Base-by-base conservation (phyloP, 2,113 vertebrate genomes). In the Triplophysa siluroides region DNA sequence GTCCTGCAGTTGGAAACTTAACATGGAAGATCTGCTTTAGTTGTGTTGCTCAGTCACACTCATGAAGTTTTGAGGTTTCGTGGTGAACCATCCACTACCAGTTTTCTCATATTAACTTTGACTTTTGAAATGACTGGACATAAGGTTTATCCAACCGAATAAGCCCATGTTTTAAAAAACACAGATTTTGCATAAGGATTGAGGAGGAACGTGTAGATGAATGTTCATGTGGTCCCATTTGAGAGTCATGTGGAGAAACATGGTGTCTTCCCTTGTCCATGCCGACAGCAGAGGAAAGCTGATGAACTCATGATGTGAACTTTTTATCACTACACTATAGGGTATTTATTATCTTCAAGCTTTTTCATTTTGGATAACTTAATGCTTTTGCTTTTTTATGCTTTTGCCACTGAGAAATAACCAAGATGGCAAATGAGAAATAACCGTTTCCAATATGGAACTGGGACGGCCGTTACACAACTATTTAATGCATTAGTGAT, bases 241-340 rank as follows among this genome's bases (percentile, higher is more conserved):
- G 50, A 54, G 47, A 50, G 87, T 90, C 0, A 84, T 88, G 38
- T 89, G 86, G 83, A 83, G 81, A 85, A 85, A 85, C 89, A 87
- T 14, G 89, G 62, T 9, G 92, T 92, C 92, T 93, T 93, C 92
- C 92, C 91, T 82, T 81, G 83, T 81, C n/a, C 78, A 83, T 85
- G 83, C 81, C 78, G 78, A 50, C 60, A 84, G 63, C 68, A 73
- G 81, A 88, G 78, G 52, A 72, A 77, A 79, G 72, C 33, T 52
- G 21, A 56, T 81, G 33, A 78, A 81, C 79, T 84, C 83, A 86
- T 81, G 43, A 65, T 71, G 21, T 74, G 78, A 81, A 84, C 84
- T 78, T 79, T 87, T 90, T 91, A 90, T 87, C 86, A 92, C 85
- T 87, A 78, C 81, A 83, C 78, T 72, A 84, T 83, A 75, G 70